Evolutionary conservation across 2,888 invertebrate species (phyloP).

Genomic region (Melinopterus prodromus): DNA sequence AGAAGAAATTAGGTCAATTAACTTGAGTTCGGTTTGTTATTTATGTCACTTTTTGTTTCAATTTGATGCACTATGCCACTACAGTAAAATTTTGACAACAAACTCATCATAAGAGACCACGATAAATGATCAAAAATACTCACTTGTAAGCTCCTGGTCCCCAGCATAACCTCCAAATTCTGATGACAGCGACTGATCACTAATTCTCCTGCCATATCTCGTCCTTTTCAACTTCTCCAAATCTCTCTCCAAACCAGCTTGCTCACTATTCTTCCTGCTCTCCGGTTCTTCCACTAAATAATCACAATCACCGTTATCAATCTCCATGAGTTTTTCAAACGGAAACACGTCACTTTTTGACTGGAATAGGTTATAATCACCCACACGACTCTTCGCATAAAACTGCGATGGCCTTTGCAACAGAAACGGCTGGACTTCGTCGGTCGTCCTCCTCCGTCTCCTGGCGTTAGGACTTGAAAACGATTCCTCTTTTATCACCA

Average conservation of each 20-base stretch:
- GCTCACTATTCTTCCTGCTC: conserved; percentile 30
- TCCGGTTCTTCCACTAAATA: conserved; percentile 26
- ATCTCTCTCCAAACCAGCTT: conserved; percentile 10
- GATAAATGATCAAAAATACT: background rate
- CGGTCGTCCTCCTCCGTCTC: conserved; percentile 47
- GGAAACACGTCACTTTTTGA: conserved; percentile 48
- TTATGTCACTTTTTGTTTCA: no score
- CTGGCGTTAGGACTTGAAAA: conserved; percentile 55
- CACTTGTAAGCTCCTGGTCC: background rate
- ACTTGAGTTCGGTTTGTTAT: background rate
- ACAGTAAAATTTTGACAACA: no score
- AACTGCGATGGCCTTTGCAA: conserved; percentile 24
- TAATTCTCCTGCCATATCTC: background rate
- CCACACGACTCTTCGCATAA: conserved; percentile 21
- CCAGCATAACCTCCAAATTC: background rate
- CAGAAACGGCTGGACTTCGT: conserved; percentile 19
- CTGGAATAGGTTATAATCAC: conserved; percentile 39
- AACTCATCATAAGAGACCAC: no score
- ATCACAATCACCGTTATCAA: conserved; percentile 25
- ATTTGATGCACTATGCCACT: no score
- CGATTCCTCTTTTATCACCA: conserved; percentile 63
- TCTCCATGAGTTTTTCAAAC: conserved; percentile 33
- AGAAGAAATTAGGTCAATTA: background rate
- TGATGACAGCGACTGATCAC: background rate
- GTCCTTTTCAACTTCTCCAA: background rate